phyloP scores from a whole-genome alignment of 2,888 invertebrate genomes.

The Perdita meconis region DNA sequence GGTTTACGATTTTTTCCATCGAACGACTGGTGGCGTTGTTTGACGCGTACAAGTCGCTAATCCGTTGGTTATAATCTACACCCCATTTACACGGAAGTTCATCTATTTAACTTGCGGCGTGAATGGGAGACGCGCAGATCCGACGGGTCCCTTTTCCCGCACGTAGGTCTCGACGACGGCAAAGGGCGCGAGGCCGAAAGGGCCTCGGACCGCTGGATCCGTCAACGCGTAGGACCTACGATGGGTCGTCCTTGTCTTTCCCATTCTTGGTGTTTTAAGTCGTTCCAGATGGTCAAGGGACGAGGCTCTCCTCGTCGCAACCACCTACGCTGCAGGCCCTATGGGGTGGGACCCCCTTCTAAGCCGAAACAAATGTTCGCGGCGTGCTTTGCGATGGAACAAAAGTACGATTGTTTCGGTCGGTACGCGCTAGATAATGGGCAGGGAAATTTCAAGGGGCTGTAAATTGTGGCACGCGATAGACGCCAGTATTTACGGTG shows the following conservation, averaged over 20 bases:
- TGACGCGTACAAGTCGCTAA: conserved; percentile 57
- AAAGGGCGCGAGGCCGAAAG: conserved; percentile 39
- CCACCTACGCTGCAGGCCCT: too few species aligned
- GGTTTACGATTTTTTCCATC: conserved; percentile 4
- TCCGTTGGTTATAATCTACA: conserved; percentile 66
- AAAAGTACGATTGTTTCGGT: background rate
- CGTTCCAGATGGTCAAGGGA: conserved; percentile 77
- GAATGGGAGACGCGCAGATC: conserved; percentile 29
- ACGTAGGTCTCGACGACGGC: conserved; percentile 27
- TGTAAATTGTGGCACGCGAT: too few species aligned
- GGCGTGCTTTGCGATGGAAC: conserved; percentile 2
- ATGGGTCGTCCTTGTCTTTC: conserved; percentile 40
- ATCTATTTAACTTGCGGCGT: conserved; percentile 19
- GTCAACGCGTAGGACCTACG: conserved; percentile 8
- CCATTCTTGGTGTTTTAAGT: conserved; percentile 72
- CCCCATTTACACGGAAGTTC: conserved; percentile 44
- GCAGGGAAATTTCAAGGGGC: too few species aligned
- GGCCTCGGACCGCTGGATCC: conserved; percentile 18
- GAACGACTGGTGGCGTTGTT: conserved; percentile 76
- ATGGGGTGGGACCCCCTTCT: conserved; percentile 51
- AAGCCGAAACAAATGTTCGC: conserved; percentile 74
- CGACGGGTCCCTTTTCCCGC: conserved; percentile 24
- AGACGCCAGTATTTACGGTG: too few species aligned
- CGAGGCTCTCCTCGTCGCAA: conserved; percentile 24
- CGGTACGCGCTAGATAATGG: conserved; percentile 8